Base-by-base conservation (phyloP, 1,140 invertebrate genomes). In the Drosophila chauvacae region DNA sequence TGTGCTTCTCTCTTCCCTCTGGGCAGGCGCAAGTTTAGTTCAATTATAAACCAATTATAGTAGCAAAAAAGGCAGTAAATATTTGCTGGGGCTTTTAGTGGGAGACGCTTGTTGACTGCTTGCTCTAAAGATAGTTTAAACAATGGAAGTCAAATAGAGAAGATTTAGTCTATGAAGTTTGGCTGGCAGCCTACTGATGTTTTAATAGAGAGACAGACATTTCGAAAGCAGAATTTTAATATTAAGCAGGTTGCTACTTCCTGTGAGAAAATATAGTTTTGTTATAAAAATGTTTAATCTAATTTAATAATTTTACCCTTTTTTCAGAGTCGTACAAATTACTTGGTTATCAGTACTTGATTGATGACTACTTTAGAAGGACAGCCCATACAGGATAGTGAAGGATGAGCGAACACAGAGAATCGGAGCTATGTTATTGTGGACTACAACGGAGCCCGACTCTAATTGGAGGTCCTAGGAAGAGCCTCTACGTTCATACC, bases 41-140 rank as follows among this genome's bases (percentile, higher is more conserved):
- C 65, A 71, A 86, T 71, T 76, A 79, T 82, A 53, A 75, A 62
- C 69, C 79, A 87, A 86, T 86, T 87, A 82, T 65, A 60, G 73
- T 75, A 70, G 68, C 53, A 57, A 70, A 57, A 59, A 73, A 56
- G 33, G n/a, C 45, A 50, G 53, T 18, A 50, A 90, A 88, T 88
- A 88, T 90, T 88, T 75, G 53, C 48, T 42, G n/a, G 41, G 7
- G 85, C 84, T 88, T 84, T 88, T 84, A 88, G 68, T 69, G 20
- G 26, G 10, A 26, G 45, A 47, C 44, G 18, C 47, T 66, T 80
- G 37, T 74, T 78, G 44, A 47, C 57, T 42, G 14, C 35, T 37
- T 6, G 42, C n/a, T 73, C 77, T 71, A 53, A 84, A 78, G 61
- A 56, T 63, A 80, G 68, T 61, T 73, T 73, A 83, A 88, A 56